A percentile compares a stretch with the other conserved stretches of the same genome.
These are phyloP conservation scores for Pseudoips prasinana DNA, from an alignment of 2,888 invertebrate genomes.

Conservation along the genomic window DNA sequence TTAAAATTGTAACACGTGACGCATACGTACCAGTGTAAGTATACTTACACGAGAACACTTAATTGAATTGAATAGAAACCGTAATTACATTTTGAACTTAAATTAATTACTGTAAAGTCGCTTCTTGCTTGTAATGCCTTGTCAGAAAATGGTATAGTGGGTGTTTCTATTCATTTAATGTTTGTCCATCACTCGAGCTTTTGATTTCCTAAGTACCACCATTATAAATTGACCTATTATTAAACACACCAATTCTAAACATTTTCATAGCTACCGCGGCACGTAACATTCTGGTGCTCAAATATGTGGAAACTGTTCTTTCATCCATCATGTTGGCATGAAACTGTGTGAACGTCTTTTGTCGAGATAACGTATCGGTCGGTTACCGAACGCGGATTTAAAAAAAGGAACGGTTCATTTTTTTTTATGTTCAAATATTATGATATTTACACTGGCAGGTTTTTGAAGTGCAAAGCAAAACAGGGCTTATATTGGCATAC, in stretches of 20 bases:
- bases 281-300: conserved; percentile 29
- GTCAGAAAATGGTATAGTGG: conserved; percentile 22
- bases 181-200: conserved; percentile 44
- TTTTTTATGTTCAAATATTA: no score
- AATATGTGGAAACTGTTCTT: conserved; percentile 37
- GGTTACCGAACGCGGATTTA: conserved; percentile 27
- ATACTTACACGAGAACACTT: conserved; percentile 22
- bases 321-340: conserved; percentile 39
- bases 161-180: conserved; percentile 26
- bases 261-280: conserved; percentile 5
- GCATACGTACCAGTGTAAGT: no score
- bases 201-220: conserved; percentile 44
- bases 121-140: conserved; percentile 26
- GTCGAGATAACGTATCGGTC: conserved; percentile 36
- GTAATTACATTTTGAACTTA: conserved; percentile 29
- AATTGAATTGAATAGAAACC: conserved; percentile 13
- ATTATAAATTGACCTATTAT: conserved; percentile 27
- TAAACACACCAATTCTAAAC: conserved; percentile 5
- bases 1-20: conserved; percentile 40
- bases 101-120: conserved; percentile 25
- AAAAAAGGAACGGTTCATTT: no score
- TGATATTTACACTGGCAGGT: no score
- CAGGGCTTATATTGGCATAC: no score
- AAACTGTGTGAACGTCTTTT: conserved; percentile 38
- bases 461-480: no score